phyloP scores from a whole-genome alignment of 37 sponge, comb jelly and placozoan genomes.

The Oscarella lobularis region DNA sequence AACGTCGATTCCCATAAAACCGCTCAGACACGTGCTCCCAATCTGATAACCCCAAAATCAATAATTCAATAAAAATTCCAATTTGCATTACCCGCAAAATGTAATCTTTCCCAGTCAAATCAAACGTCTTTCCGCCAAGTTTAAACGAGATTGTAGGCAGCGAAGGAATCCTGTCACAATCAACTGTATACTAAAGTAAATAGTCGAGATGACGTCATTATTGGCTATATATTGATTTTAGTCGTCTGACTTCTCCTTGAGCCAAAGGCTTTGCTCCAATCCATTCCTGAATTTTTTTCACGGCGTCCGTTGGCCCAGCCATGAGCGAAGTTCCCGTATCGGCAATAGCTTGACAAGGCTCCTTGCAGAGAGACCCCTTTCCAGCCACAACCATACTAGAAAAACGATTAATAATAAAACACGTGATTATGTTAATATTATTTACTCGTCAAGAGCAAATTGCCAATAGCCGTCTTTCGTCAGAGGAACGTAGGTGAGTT shows the following conservation, averaged over 20 bases:
- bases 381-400: not conserved
- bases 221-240: not conserved
- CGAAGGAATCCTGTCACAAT: conserved; percentile 13
- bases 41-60: too few relatives aligned
- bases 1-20: conserved; percentile 77
- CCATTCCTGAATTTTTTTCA: conserved; percentile 33
- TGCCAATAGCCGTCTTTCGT: conserved; percentile 56
- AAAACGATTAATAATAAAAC: not conserved
- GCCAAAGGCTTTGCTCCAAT: conserved; percentile 46
- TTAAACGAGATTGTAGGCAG: conserved; percentile 15
- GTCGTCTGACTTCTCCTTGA: not conserved
- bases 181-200: conserved; percentile 18
- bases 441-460: conserved; percentile 50
- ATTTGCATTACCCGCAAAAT: conserved; percentile 8
- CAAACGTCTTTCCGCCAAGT: conserved; percentile 10
- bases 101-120: conserved; percentile 15
- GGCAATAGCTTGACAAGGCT: conserved; percentile 83
- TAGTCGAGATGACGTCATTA: not conserved
- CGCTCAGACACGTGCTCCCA: conserved; percentile 50
- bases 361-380: conserved; percentile 11
- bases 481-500: conserved; percentile 44
- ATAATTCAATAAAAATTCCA: too few relatives aligned
- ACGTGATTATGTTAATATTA: not conserved
- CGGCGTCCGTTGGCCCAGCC: conserved; percentile 63
- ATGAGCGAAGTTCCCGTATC: conserved; percentile 96